Percentiles rank a stretch among this genome's conserved stretches.
Evolutionary conservation across 2,797 vertebrate species (phyloP).

Genomic region (Luscinia megarhynchos): DNA sequence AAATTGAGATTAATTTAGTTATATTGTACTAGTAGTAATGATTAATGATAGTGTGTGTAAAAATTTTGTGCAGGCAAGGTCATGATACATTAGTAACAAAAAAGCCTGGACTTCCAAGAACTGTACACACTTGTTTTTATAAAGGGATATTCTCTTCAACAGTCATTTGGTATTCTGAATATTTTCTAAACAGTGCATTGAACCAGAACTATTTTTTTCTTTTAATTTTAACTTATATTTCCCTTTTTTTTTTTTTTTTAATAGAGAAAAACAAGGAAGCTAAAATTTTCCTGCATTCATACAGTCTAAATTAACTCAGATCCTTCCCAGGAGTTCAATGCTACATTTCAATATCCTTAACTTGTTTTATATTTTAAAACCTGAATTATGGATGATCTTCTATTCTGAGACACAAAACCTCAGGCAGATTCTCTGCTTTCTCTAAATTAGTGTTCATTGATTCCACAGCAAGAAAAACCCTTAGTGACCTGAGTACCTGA

Average conservation of each 20-base stretch:
- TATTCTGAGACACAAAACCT: neutral
- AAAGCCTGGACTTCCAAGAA: neutral
- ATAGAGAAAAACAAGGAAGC: neutral
- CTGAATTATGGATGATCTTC: neutral
- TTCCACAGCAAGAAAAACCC: neutral
- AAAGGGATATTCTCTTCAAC: neutral
- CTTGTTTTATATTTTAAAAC: neutral
- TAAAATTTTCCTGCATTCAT: neutral
- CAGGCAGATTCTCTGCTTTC: neutral
- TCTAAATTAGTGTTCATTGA: neutral
- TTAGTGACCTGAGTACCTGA: neutral
- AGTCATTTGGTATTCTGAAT: neutral
- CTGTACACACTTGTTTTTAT: neutral
- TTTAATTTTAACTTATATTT: neutral
- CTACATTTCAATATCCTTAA: neutral
- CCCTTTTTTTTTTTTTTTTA: neutral
- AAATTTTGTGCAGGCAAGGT: conserved; percentile 51
- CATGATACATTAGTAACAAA: conserved; percentile 42
- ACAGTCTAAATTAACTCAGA: neutral
- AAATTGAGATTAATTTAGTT: conserved; percentile 78
- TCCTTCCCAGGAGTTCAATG: neutral
- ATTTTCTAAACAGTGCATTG: neutral
- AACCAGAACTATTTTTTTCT: neutral
- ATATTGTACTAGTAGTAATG: conserved; percentile 62
- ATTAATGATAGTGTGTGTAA: conserved; percentile 65